Conservation (phyloP, 2,888 invertebrate genomes). For the Philereme vetulata region DNA sequence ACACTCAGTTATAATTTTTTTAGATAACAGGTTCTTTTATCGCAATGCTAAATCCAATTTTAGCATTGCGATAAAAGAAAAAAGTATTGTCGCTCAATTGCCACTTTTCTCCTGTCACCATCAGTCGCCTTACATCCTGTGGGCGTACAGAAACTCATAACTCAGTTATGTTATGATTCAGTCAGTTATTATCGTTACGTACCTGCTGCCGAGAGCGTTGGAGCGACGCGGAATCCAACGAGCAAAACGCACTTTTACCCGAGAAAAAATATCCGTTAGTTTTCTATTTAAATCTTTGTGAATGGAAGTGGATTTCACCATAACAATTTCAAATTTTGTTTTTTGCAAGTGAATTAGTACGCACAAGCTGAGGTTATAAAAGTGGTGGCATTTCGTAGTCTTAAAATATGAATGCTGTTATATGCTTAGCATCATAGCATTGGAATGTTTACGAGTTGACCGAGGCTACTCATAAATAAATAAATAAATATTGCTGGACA, state of each 20-base stretch:
- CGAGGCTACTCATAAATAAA: too few relatives aligned
- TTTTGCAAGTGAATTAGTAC: neutral
- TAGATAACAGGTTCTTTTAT: too few relatives aligned
- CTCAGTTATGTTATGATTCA: conserved; percentile 49
- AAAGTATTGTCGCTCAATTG: conserved; percentile 1
- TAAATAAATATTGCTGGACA: too few relatives aligned
- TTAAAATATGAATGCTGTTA: too few relatives aligned
- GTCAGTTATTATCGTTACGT: conserved; percentile 40
- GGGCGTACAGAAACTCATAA: conserved; percentile 35
- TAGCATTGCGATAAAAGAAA: too few relatives aligned
- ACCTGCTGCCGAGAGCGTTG: conserved; percentile 15
- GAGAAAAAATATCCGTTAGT: conserved; percentile 28
- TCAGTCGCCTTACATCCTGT: conserved; percentile 13
- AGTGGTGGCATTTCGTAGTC: too few relatives aligned
- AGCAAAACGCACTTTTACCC: conserved; percentile 27
- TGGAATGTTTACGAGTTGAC: too few relatives aligned
- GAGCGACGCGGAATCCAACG: conserved; percentile 20
- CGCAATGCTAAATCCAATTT: too few relatives aligned
- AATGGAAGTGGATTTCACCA: conserved; percentile 26
- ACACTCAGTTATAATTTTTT: too few relatives aligned
- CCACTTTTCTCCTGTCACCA: conserved; percentile 8
- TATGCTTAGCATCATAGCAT: too few relatives aligned
- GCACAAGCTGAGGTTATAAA: too few relatives aligned
- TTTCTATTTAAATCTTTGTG: conserved; percentile 29
- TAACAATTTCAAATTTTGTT: neutral